Base-by-base conservation (phyloP, 1,140 invertebrate species). In the Procambarus virginalis region DNA sequence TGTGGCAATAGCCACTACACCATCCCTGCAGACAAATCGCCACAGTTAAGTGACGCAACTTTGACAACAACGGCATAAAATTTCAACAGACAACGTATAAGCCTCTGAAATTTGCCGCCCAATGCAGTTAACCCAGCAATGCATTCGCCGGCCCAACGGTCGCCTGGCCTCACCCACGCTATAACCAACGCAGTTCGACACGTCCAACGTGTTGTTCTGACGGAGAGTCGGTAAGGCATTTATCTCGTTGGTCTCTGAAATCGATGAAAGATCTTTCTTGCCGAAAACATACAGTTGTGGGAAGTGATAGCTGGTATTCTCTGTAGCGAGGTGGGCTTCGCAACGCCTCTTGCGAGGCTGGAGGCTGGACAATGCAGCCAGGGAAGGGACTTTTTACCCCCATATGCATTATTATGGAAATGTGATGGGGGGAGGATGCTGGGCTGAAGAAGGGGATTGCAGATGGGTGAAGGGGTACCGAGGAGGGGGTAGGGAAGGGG, bases 391-490 rank as follows among this genome's bases (percentile, higher is more conserved):
- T 86, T 87, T 80, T 87, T 46, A 51, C 77, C 85, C 86, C 78
- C 78, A 80, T 70, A 81, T 87, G 86, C 79, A 87, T 87, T 87
- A 87, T 87, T 80, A 87, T 87, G 86, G 86, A 81, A 87, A 87
- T 87, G 78, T 87, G 86, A 87, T 87, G 86, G 86, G 86, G 60
- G 79, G 48, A 80, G 60, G 79, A 45, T 45, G 80, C 55, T 20
- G 49, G 45, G 49, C 9, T 22, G 75, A 49, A 68, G 46, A 22
- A 45, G 83, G 64, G 83, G 17, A 46, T 76, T 34, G 77, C 46
- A 48, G 45, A 55, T 75, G 51, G 80, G 4, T 78, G 49, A 20
- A 20, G 46, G 55, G 60, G 79, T 10, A 60, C 22, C 51, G 17
- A 82, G 22, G 58, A 46, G 60, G n/a, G 22, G 80, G n/a, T n/a